Base-by-base conservation (phyloP, 2,888 invertebrate species). In the Cristatella mucedo region DNA sequence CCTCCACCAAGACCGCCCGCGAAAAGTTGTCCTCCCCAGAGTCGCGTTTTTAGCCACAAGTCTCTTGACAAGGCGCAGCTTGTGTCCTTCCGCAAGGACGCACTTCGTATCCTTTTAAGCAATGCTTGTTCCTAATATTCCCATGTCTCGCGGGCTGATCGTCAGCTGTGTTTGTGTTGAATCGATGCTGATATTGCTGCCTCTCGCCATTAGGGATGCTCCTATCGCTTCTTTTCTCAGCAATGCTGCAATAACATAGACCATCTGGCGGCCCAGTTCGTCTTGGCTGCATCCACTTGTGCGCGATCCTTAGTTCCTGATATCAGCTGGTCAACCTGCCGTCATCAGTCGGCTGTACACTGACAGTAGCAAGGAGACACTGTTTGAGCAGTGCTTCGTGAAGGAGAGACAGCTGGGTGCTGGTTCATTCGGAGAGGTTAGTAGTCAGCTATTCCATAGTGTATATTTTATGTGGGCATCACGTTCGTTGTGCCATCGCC, bases 401-500 rank as follows among this genome's bases (percentile, higher is more conserved):
- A 67, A 73, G 20, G 63, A 74, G 13, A 63, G 67, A 4, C 72
- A 73, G 51, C 69, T 81, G 29, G 81, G 81, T 1, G 75, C 75
- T 56, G 81, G 81, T 2, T 78, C 78, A 2, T 81, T 80, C 68
- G 80, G 80, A 6, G 75, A 76, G 54, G 70, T 70, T 48, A 46
- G 53, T 43, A 3, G 21, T 34, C 20, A 18, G 7, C 13, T 11
- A 13, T 24, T 24, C 29, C 29, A 4, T 7, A 20, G 16, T 43
- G 5, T 36, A 9, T 37, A 38, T 16, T 18, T 16, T n/a, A 33
- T 13, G 7, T 33, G 5, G 16, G n/a, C n/a, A 9, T 32, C 7
- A 32, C 19, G n/a, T n/a, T n/a, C n/a, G n/a, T n/a, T n/a, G n/a
- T n/a, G n/a, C n/a, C n/a, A 36, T 15, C n/a, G n/a, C 37, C 32